phyloP scores from a whole-genome alignment of 2,888 invertebrate species.

The Chrysolina oricalcia region DNA sequence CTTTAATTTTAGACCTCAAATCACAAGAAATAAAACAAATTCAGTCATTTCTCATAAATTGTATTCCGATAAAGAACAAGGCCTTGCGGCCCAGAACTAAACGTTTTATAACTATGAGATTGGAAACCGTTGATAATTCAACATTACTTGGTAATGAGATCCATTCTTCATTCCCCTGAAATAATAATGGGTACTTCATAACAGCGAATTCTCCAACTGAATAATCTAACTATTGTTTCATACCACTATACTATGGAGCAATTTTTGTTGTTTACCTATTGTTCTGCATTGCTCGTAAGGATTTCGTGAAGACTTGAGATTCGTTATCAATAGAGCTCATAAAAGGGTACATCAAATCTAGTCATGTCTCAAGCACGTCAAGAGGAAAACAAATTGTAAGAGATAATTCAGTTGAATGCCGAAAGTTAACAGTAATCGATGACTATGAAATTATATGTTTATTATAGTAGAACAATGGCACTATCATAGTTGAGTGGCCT shows the following conservation, averaged over 20 bases:
- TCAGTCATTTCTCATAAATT: too few relatives aligned
- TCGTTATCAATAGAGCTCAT: neutral
- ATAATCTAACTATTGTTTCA: constrained; percentile 22
- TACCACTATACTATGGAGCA: neutral
- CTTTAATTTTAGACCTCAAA: too few relatives aligned
- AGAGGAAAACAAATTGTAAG: neutral
- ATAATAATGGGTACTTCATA: constrained; percentile 2
- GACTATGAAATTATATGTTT: neutral
- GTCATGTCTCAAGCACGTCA: neutral
- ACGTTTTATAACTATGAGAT: neutral
- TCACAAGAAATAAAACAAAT: too few relatives aligned
- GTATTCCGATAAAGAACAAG: too few relatives aligned
- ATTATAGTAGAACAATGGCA: neutral
- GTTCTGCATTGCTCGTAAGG: neutral
- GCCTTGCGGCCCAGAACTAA: too few relatives aligned
- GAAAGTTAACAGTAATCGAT: neutral
- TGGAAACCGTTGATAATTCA: neutral
- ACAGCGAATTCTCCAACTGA: neutral
- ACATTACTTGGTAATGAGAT: neutral
- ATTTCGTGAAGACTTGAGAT: neutral
- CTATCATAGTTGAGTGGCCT: neutral
- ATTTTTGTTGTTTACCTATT: constrained; percentile 3
- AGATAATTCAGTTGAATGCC: neutral
- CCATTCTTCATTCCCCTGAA: neutral
- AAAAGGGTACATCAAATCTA: neutral